Conservation (phyloP, 2,888 invertebrate genomes). For the Dendrolimus houi region DNA sequence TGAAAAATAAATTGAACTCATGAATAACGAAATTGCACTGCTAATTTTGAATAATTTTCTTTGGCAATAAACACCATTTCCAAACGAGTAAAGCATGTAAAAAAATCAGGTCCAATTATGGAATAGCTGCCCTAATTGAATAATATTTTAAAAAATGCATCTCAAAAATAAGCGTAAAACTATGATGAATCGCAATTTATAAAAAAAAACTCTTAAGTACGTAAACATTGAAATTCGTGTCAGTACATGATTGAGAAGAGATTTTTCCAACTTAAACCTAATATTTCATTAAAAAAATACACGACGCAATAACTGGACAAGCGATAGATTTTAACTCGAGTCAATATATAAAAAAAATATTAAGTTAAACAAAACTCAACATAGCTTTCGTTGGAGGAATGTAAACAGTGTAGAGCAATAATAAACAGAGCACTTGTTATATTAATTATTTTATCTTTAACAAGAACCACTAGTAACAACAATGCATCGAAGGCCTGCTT, state of each 20-base stretch:
- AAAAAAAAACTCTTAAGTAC: conserved; percentile 53
- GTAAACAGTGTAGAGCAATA: conserved; percentile 69
- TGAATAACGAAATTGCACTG: conserved; percentile 37
- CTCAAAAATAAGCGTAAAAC: conserved; percentile 62
- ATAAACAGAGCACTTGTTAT: conserved; percentile 55
- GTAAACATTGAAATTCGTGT: conserved; percentile 58
- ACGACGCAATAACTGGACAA: conserved; percentile 56
- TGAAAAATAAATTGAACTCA: conserved; percentile 25
- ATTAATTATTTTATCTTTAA: conserved; percentile 32
- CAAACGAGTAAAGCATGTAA: conserved; percentile 43
- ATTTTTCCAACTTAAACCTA: conserved; percentile 57
- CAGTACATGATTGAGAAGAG: conserved; percentile 48
- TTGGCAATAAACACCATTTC: conserved; percentile 61
- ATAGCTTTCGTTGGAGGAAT: conserved; percentile 70
- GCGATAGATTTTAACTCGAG: conserved; percentile 29
- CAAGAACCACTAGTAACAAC: conserved; percentile 64
- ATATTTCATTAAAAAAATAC: conserved; percentile 29
- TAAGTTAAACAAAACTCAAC: conserved; percentile 71
- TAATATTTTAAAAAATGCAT: conserved; percentile 55
- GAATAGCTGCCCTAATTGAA: conserved; percentile 69
- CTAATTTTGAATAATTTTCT: conserved; percentile 53
- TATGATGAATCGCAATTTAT: conserved; percentile 45
- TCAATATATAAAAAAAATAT: conserved; percentile 48
- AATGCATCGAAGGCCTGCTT: conserved; percentile 56
- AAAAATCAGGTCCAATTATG: conserved; percentile 35